phyloP scores from a whole-genome alignment of 2,113 vertebrate species.

The Mandrillus leucophaeus region DNA sequence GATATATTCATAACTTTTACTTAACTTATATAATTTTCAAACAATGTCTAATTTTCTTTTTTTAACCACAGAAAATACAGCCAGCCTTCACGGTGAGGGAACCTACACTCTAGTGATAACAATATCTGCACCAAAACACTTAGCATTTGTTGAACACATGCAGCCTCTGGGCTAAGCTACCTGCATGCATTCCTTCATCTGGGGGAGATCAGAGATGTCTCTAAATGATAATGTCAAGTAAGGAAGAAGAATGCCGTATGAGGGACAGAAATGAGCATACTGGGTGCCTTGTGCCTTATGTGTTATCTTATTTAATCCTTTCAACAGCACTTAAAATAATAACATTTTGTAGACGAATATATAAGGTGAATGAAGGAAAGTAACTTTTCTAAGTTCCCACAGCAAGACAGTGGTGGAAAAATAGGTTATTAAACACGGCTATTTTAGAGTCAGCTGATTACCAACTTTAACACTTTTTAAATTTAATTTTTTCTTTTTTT shows the following conservation, averaged over 20 bases:
- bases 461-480: too few species aligned
- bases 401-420: not conserved
- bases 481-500: too few species aligned
- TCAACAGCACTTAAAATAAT: not conserved
- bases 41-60: not conserved
- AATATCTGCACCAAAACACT: not conserved
- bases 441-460: too few species aligned
- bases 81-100: not conserved
- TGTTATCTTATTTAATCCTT: not conserved
- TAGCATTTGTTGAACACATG: accelerated
- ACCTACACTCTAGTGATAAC: not conserved
- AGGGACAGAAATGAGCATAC: not conserved
- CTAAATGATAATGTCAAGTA: not conserved
- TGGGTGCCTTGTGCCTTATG: too few species aligned
- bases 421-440: not conserved
- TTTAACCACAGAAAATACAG: not conserved
- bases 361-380: not conserved
- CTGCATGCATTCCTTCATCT: not conserved
- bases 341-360: not conserved
- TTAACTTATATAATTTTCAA: not conserved
- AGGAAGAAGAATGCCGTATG: not conserved
- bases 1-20: not conserved
- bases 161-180: not conserved
- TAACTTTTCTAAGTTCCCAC: not conserved
- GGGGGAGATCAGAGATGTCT: not conserved